Conservation (phyloP, 2,113 vertebrate genomes). For the Oenanthe melanoleuca region DNA sequence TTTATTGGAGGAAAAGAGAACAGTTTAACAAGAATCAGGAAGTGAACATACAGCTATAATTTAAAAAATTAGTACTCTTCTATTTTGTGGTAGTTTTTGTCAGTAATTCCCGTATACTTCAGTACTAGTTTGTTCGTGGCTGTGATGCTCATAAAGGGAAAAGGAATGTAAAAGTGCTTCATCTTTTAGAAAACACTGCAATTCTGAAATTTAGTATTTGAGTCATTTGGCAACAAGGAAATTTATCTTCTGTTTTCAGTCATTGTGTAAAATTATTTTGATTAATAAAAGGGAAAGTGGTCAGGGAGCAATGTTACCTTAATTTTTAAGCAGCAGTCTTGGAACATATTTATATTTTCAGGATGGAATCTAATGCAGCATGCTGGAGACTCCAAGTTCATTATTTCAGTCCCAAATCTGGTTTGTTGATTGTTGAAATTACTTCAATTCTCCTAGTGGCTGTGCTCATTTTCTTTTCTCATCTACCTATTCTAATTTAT, state of each 20-base stretch:
- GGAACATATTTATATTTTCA: background rate
- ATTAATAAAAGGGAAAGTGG: background rate
- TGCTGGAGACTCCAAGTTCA: background rate
- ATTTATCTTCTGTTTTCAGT: background rate
- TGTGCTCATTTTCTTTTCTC: background rate
- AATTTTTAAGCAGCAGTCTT: background rate
- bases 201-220: background rate
- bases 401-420: background rate
- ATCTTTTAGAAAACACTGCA: background rate
- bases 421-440: background rate
- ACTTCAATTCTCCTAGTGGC: background rate
- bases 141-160: background rate
- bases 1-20: slow-evolving; percentile 12
- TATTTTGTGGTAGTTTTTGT: background rate
- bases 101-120: background rate
- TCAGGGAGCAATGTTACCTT: background rate
- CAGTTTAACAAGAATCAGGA: slow-evolving; percentile 10
- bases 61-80: background rate
- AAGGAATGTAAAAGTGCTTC: background rate
- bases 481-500: background rate
- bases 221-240: background rate
- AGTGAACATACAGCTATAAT: background rate
- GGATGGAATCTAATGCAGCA: background rate
- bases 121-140: background rate
- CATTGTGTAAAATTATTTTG: background rate